A percentile compares a stretch with the other conserved stretches of the same genome.
Conservation (phyloP, 2,113 vertebrate species). For the Plecotus auritus region DNA sequence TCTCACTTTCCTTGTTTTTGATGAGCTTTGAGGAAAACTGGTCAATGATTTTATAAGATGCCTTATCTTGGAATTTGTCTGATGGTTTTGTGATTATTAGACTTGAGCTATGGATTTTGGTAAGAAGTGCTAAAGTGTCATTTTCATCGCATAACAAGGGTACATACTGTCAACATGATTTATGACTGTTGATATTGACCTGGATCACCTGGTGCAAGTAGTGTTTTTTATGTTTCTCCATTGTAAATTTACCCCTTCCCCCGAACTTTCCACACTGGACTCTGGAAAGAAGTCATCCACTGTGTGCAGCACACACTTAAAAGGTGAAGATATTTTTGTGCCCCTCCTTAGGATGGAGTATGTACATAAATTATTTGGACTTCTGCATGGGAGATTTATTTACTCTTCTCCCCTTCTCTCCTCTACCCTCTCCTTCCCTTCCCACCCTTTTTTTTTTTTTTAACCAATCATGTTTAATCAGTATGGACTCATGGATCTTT, state of each 20-base stretch:
- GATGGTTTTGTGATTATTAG: background rate
- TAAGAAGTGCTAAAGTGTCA: background rate
- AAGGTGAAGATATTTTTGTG: background rate
- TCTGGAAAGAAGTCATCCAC: background rate
- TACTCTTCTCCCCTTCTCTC: background rate
- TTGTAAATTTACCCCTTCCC: background rate
- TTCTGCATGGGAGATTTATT: background rate
- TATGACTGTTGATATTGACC: background rate
- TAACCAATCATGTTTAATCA: background rate
- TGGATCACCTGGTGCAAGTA: background rate
- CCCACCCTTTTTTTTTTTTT: too few relatives aligned
- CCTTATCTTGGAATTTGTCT: background rate
- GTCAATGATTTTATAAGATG: background rate
- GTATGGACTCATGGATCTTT: background rate
- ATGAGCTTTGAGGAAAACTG: background rate
- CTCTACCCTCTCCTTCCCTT: too few relatives aligned
- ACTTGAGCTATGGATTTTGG: background rate
- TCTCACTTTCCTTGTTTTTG: background rate
- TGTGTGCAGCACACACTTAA: background rate
- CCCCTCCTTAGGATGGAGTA: background rate
- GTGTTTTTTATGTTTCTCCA: background rate
- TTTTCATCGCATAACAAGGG: background rate
- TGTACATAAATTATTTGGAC: background rate
- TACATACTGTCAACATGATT: background rate
- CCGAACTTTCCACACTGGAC: background rate